These are phyloP conservation scores for Eledona agricola DNA, from an alignment of 2,888 invertebrate species.

Conservation along the genomic window DNA sequence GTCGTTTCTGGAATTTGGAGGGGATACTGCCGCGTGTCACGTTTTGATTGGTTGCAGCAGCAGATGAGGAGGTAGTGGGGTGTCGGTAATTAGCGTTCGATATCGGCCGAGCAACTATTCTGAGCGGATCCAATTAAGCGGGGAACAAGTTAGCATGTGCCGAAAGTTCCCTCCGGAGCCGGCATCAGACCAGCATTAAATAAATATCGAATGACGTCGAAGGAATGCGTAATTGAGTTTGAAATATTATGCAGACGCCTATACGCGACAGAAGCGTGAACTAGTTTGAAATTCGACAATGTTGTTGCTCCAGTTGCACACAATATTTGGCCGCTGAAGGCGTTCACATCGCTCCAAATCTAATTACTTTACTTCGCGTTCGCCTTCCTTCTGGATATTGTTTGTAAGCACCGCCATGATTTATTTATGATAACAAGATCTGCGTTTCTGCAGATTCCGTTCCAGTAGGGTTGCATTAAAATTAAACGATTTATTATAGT, in stretches of 20 bases:
- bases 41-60: too few relatives aligned
- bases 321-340: constrained; percentile 33
- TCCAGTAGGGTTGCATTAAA: constrained; percentile 29
- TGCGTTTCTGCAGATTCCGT: constrained; percentile 28
- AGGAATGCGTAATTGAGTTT: constrained; percentile 32
- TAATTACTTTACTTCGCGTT: constrained; percentile 38
- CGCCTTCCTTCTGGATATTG: constrained; percentile 37
- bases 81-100: too few relatives aligned
- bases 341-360: constrained; percentile 33
- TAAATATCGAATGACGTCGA: constrained; percentile 32
- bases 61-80: too few relatives aligned
- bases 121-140: constrained; percentile 19
- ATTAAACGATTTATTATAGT: constrained; percentile 34
- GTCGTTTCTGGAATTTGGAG: too few relatives aligned
- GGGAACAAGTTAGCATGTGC: constrained; percentile 19
- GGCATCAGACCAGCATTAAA: constrained; percentile 23
- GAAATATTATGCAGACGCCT: constrained; percentile 31
- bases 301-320: constrained; percentile 30
- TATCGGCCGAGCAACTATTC: too few relatives aligned
- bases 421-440: constrained; percentile 38
- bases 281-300: constrained; percentile 32
- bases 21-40: too few relatives aligned
- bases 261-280: constrained; percentile 22
- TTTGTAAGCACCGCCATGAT: constrained; percentile 36
- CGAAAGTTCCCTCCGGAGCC: constrained; percentile 10